Conservation (phyloP, 53 echinoderm and acorn worm species). For the Henricia sp. region DNA sequence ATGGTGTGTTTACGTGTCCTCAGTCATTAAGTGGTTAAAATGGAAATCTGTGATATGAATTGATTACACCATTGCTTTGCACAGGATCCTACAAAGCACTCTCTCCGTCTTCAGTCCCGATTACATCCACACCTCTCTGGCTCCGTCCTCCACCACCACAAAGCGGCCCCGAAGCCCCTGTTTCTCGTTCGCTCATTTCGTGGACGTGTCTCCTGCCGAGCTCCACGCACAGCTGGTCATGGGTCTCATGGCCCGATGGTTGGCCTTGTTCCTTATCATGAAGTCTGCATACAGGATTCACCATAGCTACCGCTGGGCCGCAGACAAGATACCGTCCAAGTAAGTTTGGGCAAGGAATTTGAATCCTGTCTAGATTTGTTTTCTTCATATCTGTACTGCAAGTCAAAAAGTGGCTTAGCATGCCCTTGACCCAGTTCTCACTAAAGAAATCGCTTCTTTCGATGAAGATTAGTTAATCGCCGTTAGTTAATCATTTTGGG, state of each 20-base stretch:
- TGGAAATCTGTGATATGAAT: no score
- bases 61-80: no score
- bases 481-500: no score
- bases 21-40: no score
- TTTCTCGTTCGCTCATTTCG: slow-evolving; percentile 89
- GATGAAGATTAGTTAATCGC: no score
- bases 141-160: slow-evolving; percentile 8
- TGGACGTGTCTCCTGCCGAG: slow-evolving; percentile 81
- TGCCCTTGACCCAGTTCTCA: no score
- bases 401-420: no score
- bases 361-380: no score
- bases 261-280: slow-evolving; percentile 72
- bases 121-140: slow-evolving; percentile 80
- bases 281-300: slow-evolving; percentile 88
- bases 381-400: no score
- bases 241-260: slow-evolving; percentile 78
- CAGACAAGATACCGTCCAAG: slow-evolving; percentile 9
- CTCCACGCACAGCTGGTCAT: slow-evolving; percentile 68
- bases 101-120: slow-evolving; percentile 84
- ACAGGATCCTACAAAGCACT: slow-evolving; percentile 75
- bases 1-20: no score
- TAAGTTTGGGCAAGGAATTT: background rate
- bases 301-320: slow-evolving; percentile 67
- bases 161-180: slow-evolving; percentile 22
- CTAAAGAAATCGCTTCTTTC: no score